A percentile compares a stretch with the other conserved stretches of the same genome.
These are phyloP conservation scores for Agapornis canus DNA, from an alignment of 2,797 vertebrate genomes.

Conservation along the genomic window DNA sequence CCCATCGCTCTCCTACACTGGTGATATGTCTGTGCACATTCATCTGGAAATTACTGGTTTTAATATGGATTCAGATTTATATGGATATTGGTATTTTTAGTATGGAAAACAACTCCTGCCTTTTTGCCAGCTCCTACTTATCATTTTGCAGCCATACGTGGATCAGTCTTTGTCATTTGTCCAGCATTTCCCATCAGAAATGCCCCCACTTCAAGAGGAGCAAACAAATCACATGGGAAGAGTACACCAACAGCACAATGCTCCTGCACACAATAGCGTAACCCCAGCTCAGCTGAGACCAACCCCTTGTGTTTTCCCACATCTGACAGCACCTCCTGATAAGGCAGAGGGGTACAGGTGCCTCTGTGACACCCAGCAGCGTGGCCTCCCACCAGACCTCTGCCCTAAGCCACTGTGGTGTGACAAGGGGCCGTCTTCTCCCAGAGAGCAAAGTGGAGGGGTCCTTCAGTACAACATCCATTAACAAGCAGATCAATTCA, in stretches of 20 bases:
- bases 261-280: rapidly evolving
- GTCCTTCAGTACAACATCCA: background rate
- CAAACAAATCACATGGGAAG: background rate
- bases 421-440: rapidly evolving
- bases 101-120: background rate
- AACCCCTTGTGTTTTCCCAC: background rate
- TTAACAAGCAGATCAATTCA: conserved; percentile 14
- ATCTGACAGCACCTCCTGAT: background rate
- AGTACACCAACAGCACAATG: rapidly evolving
- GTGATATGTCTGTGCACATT: rapidly evolving
- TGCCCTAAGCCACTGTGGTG: rapidly evolving
- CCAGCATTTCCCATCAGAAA: rapidly evolving
- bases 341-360: background rate
- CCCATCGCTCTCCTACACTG: background rate
- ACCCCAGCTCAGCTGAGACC: background rate
- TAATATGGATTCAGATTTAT: background rate
- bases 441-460: background rate
- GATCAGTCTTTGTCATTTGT: background rate
- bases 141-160: rapidly evolving
- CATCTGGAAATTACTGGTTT: background rate
- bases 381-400: rapidly evolving
- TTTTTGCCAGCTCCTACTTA: background rate
- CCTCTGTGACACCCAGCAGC: background rate
- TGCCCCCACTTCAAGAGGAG: background rate
- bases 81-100: background rate